These are phyloP conservation scores for Rhincodon typus DNA, from an alignment of 2,797 vertebrate species.

Conservation along the genomic window DNA sequence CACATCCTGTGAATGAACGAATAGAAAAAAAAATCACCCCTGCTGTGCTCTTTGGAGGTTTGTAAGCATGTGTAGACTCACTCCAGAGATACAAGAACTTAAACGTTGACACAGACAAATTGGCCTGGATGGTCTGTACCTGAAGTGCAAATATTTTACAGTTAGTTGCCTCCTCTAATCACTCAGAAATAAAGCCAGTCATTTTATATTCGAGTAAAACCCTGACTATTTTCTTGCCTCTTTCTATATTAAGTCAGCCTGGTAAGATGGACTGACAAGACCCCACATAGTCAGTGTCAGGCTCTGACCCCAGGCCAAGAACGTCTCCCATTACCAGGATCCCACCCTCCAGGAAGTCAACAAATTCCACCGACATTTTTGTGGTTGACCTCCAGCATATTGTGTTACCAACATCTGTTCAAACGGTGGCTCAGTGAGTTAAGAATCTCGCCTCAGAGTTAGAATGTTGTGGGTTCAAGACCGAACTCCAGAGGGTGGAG, in stretches of 20 bases:
- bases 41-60: too few species aligned
- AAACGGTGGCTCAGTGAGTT: neutral
- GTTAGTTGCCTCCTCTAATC: neutral
- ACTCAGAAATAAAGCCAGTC: too few species aligned
- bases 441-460: too few species aligned
- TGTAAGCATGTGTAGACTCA: too few species aligned
- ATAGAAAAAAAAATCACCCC: too few species aligned
- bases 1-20: too few species aligned
- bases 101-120: too few species aligned
- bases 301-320: neutral
- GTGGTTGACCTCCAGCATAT: neutral
- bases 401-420: neutral
- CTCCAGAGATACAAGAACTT: too few species aligned
- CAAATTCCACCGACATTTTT: neutral
- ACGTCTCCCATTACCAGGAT: neutral
- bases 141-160: neutral
- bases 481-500: too few species aligned
- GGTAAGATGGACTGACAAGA: neutral
- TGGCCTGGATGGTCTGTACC: too few species aligned
- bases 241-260: neutral
- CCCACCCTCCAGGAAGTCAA: neutral
- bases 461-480: neutral
- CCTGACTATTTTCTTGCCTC: neutral
- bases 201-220: too few species aligned
- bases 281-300: neutral